Conservation (phyloP, 2,888 invertebrate genomes). For the Drosophila cracens region DNA sequence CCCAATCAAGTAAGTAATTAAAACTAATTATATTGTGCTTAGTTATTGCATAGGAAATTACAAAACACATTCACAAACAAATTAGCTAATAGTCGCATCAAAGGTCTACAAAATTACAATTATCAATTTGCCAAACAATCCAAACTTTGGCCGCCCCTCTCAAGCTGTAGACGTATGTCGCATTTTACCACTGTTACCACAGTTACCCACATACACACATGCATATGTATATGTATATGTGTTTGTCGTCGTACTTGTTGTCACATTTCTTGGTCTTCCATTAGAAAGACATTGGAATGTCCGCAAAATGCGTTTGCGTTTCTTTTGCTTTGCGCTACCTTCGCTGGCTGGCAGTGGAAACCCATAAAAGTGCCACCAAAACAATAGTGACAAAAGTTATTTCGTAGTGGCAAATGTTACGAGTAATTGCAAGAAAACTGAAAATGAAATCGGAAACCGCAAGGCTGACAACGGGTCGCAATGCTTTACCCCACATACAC, state of each 20-base stretch:
- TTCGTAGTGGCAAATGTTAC: slow-evolving; percentile 43
- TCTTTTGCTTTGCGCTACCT: slow-evolving; percentile 27
- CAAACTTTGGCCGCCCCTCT: slow-evolving; percentile 32
- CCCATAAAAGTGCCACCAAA: slow-evolving; percentile 65
- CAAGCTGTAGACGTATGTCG: slow-evolving; percentile 19
- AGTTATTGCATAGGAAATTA: not conserved
- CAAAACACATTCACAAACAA: not conserved
- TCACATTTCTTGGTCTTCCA: slow-evolving; percentile 76
- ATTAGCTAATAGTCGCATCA: slow-evolving; percentile 14
- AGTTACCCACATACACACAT: slow-evolving; percentile 1
- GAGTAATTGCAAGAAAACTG: slow-evolving; percentile 63
- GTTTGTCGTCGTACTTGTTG: slow-evolving; percentile 37
- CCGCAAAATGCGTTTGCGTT: slow-evolving; percentile 18
- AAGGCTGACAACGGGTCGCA: slow-evolving; percentile 22
- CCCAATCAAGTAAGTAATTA: slow-evolving; percentile 36
- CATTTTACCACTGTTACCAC: slow-evolving; percentile 7
- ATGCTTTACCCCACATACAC: not conserved
- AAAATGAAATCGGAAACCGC: slow-evolving; percentile 41
- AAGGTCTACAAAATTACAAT: slow-evolving; percentile 4
- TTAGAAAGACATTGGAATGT: slow-evolving; percentile 76
- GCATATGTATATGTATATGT: not conserved
- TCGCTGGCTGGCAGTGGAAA: slow-evolving; percentile 42
- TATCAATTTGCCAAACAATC: slow-evolving; percentile 22
- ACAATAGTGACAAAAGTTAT: slow-evolving; percentile 39
- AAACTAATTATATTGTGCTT: not conserved